Evolutionary conservation across 2,797 vertebrate species (phyloP).

Genomic region (Myiotriccus ornatus): DNA sequence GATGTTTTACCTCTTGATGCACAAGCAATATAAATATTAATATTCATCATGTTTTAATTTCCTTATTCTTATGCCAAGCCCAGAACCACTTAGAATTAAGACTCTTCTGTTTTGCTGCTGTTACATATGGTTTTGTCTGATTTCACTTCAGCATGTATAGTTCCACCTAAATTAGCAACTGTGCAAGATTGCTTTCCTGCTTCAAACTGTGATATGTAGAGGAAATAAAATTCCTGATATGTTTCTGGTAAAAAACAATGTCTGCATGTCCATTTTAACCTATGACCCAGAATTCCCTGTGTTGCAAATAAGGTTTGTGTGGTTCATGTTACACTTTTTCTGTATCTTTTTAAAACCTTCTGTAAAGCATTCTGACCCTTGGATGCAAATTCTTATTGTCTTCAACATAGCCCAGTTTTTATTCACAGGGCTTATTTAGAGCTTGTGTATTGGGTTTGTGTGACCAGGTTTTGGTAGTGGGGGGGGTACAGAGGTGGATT

Average conservation of each 20-base stretch:
- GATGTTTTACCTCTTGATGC: constrained; percentile 6
- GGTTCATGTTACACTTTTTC: background rate
- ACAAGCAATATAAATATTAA: constrained; percentile 20
- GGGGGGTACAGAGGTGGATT: background rate
- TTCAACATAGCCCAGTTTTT: background rate
- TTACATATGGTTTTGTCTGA: constrained; percentile 6
- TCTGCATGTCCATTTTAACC: background rate
- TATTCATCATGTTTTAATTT: constrained; percentile 40
- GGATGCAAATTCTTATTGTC: background rate
- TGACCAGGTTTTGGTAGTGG: background rate
- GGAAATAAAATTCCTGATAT: background rate
- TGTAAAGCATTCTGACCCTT: background rate
- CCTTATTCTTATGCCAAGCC: constrained; percentile 38
- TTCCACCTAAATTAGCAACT: constrained; percentile 6
- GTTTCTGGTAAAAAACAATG: background rate
- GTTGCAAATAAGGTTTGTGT: background rate
- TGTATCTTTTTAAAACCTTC: background rate
- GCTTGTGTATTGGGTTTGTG: background rate
- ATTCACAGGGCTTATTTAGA: background rate
- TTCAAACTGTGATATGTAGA: background rate
- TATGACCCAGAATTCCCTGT: background rate
- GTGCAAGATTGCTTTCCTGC: background rate
- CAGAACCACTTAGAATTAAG: constrained; percentile 3
- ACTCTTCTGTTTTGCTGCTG: background rate
- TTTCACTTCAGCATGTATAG: constrained; percentile 10